A percentile compares a stretch with the other conserved stretches of the same genome.
Conservation (phyloP, 2,888 invertebrate genomes). For the Hemithea aestivaria region DNA sequence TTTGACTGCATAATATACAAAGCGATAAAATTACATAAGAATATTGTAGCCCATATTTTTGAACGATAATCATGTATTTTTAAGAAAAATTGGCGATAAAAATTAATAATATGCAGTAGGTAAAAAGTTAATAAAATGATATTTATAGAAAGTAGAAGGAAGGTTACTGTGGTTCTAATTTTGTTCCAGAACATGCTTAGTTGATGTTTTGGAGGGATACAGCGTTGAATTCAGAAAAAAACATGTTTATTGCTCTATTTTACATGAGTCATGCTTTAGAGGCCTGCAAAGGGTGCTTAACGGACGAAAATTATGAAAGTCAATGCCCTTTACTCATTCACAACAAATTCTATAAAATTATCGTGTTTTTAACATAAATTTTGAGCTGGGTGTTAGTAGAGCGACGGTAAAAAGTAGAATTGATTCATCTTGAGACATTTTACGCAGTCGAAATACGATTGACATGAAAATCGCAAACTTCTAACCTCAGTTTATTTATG, state of each 20-base stretch:
- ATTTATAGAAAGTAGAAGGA: no score
- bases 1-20: no score
- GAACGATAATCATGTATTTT: no score
- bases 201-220: no score
- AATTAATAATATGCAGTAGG: no score
- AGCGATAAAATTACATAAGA: no score
- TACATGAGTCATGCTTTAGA: conserved; percentile 30
- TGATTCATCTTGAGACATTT: conserved; percentile 59
- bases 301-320: conserved; percentile 33
- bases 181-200: no score
- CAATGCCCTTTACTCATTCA: not conserved
- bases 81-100: no score
- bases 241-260: conserved; percentile 10
- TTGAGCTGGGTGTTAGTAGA: not conserved
- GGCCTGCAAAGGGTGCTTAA: conserved; percentile 29
- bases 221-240: no score
- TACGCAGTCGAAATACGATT: conserved; percentile 60
- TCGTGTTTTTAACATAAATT: not conserved
- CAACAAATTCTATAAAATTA: conserved; percentile 2
- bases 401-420: conserved; percentile 35
- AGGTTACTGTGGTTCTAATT: no score
- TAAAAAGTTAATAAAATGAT: no score
- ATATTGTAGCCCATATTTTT: no score
- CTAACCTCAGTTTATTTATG: conserved; percentile 40
- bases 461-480: conserved; percentile 41